These are phyloP conservation scores for Rhinogobius similis DNA, from an alignment of 2,113 vertebrate genomes.

Conservation along the genomic window DNA sequence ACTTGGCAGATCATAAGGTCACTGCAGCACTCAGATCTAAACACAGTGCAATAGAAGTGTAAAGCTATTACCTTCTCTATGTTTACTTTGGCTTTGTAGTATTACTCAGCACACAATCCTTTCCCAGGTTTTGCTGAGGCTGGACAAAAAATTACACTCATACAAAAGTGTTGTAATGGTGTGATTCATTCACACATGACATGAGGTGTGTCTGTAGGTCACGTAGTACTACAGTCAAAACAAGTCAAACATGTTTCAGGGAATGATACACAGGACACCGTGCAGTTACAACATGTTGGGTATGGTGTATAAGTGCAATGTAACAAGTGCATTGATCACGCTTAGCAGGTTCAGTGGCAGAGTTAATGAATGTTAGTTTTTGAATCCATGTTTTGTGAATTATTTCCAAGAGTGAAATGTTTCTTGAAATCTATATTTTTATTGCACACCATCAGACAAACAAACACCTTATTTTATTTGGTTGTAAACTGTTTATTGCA, in stretches of 20 bases:
- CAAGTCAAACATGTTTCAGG: background rate
- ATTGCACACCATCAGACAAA: background rate
- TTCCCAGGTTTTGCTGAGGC: conserved; percentile 2
- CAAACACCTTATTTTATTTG: background rate
- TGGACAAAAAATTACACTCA: conserved; percentile 32
- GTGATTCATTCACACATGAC: conserved; percentile 69
- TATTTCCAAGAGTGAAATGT: background rate
- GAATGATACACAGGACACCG: background rate
- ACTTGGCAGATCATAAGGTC: too few species aligned
- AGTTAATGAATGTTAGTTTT: too few species aligned
- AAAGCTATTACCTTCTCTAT: background rate
- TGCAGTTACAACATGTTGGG: background rate
- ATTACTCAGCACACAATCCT: conserved; percentile 5
- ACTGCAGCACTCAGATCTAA: too few species aligned
- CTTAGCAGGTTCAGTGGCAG: too few species aligned
- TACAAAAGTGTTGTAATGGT: conserved; percentile 47
- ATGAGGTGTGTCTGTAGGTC: conserved; percentile 25
- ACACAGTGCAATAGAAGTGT: too few species aligned
- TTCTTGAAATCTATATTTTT: conserved; percentile 1
- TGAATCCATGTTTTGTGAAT: background rate
- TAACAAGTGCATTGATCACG: too few species aligned
- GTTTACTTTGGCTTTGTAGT: background rate
- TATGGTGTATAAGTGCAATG: background rate
- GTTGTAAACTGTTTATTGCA: background rate
- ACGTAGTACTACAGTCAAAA: conserved; percentile 27